These are phyloP conservation scores for Herpetotheres cachinnans DNA, from an alignment of 2,113 vertebrate genomes.

Conservation along the genomic window DNA sequence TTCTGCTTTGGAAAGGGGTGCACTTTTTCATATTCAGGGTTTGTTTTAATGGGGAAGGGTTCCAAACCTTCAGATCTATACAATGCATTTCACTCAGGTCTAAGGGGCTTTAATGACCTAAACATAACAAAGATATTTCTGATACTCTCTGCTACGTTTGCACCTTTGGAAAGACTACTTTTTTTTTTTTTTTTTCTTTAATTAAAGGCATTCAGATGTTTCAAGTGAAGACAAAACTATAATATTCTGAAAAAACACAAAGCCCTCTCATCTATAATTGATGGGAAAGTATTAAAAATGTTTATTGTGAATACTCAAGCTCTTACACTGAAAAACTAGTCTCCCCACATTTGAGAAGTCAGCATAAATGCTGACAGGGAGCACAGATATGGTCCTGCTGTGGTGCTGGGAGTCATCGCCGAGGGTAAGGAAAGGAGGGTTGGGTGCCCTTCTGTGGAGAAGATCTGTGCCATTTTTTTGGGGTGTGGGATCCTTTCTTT, in stretches of 20 bases:
- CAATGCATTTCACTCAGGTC: conserved; percentile 1
- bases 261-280: conserved; percentile 6
- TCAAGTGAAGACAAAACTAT: conserved; percentile 44
- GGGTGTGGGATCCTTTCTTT: accelerated
- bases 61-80: conserved; percentile 26
- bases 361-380: neutral
- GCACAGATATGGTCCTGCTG: neutral
- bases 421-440: neutral
- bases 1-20: conserved; percentile 14
- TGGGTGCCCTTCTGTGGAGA: neutral
- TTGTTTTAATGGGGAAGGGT: conserved; percentile 36
- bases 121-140: conserved; percentile 18
- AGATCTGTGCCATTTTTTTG: neutral
- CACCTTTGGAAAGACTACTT: neutral
- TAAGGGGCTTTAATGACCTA: conserved; percentile 32
- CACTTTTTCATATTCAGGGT: conserved; percentile 46
- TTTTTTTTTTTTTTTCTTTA: neutral
- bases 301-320: neutral
- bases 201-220: conserved; percentile 52
- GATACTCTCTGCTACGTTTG: neutral
- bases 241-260: conserved; percentile 44
- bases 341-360: neutral
- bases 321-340: neutral
- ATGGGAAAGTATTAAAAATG: conserved; percentile 21
- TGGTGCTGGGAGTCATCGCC: neutral